These are phyloP conservation scores for Aleiodes sp. DNA, from an alignment of 1,140 invertebrate species.

Conservation along the genomic window DNA sequence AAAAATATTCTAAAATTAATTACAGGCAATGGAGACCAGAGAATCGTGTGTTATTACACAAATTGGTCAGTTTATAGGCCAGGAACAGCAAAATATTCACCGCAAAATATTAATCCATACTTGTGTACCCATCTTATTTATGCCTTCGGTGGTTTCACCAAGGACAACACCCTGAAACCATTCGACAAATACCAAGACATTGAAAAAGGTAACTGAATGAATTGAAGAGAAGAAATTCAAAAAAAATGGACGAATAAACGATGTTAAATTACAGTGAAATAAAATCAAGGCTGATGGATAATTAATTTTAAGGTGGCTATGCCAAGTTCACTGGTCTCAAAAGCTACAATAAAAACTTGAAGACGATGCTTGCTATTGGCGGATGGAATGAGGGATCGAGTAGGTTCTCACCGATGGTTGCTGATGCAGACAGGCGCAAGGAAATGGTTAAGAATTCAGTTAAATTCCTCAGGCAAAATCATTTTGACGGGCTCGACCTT, in stretches of 20 bases:
- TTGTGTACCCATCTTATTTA: constrained; percentile 95
- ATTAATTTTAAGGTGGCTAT: constrained; percentile 80
- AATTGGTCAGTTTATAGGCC: constrained; percentile 93
- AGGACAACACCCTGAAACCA: constrained; percentile 88
- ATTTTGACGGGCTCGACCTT: constrained; percentile 95
- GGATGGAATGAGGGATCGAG: constrained; percentile 96
- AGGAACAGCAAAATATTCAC: constrained; percentile 89
- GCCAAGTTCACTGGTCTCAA: constrained; percentile 95
- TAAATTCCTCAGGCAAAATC: constrained; percentile 88
- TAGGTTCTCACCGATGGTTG: constrained; percentile 88
- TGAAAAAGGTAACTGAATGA: constrained; percentile 85
- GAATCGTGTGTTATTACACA: constrained; percentile 92
- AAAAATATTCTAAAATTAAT: neutral
- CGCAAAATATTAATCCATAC: constrained; percentile 95
- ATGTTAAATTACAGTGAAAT: neutral
- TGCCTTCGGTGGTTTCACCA: constrained; percentile 92
- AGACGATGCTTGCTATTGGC: constrained; percentile 92
- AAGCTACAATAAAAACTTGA: constrained; percentile 91
- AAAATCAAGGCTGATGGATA: constrained; percentile 15
- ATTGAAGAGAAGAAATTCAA: neutral
- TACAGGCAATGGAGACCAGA: constrained; percentile 68
- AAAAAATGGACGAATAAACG: constrained; percentile 8
- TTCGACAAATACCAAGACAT: constrained; percentile 96
- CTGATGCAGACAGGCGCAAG: constrained; percentile 76
- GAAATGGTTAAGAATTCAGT: constrained; percentile 88